These are phyloP conservation scores for Pelecanoides urinatrix DNA, from an alignment of 2,113 vertebrate species.

Conservation along the genomic window DNA sequence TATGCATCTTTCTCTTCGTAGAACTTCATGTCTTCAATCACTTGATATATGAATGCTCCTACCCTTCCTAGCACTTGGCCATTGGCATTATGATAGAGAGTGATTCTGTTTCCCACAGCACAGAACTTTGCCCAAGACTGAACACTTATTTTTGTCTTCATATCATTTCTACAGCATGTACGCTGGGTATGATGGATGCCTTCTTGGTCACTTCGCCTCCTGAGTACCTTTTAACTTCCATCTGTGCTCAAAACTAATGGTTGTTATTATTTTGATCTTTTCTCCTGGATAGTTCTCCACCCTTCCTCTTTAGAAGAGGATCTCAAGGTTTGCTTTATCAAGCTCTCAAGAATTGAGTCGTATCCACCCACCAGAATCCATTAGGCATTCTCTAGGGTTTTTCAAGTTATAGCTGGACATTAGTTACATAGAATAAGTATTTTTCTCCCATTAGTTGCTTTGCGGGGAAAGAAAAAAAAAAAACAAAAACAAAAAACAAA, in stretches of 20 bases:
- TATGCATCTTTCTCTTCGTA: background rate
- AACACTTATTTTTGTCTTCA: constrained; percentile 16
- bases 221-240: constrained; percentile 9
- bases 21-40: background rate
- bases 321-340: background rate
- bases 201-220: background rate
- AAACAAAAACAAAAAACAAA: too few species aligned
- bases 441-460: background rate
- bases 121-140: constrained; percentile 9
- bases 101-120: background rate
- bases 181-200: background rate
- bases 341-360: background rate
- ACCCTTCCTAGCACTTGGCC: background rate
- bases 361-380: background rate
- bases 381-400: background rate
- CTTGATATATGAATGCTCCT: constrained; percentile 7
- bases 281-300: background rate
- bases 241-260: background rate
- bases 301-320: background rate
- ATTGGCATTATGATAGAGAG: background rate
- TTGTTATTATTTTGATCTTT: background rate
- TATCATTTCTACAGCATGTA: background rate
- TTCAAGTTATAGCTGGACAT: background rate
- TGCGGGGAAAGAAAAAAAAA: background rate
- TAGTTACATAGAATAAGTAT: background rate